A percentile compares a stretch with the other conserved stretches of the same genome.
Conservation (phyloP, 2,113 vertebrate species). For the Corydoras maculifer region DNA sequence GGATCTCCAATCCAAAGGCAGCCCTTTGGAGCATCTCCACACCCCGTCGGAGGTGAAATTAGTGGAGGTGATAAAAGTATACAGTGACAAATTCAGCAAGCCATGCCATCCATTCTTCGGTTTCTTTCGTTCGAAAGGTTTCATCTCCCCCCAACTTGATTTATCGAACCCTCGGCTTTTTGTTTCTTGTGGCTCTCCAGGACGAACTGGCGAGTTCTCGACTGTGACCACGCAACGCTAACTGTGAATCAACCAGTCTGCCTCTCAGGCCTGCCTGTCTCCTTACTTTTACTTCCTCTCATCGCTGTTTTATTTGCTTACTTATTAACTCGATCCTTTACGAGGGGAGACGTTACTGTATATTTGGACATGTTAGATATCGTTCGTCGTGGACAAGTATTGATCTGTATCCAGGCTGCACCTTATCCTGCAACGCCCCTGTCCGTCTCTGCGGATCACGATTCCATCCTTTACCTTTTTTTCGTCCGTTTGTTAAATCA, state of each 20-base stretch:
- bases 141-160: not conserved
- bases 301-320: slow-evolving; percentile 30
- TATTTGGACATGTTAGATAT: slow-evolving; percentile 40
- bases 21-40: slow-evolving; percentile 22
- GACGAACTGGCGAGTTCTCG: slow-evolving; percentile 52
- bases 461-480: slow-evolving; percentile 36
- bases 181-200: slow-evolving; percentile 56
- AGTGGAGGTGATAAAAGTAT: slow-evolving; percentile 55
- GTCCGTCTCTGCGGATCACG: slow-evolving; percentile 19
- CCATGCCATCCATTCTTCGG: slow-evolving; percentile 59
- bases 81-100: slow-evolving; percentile 60
- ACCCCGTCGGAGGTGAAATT: slow-evolving; percentile 39
- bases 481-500: slow-evolving; percentile 10
- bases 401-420: slow-evolving; percentile 44
- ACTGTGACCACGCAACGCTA: slow-evolving; percentile 71
- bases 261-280: slow-evolving; percentile 46
- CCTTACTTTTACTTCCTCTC: slow-evolving; percentile 18
- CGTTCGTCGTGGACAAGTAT: slow-evolving; percentile 17
- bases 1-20: slow-evolving; percentile 22
- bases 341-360: slow-evolving; percentile 36
- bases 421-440: slow-evolving; percentile 35
- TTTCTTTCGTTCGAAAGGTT: slow-evolving; percentile 9
- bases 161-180: slow-evolving; percentile 37
- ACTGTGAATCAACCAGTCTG: slow-evolving; percentile 74
- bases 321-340: no score